These are phyloP conservation scores for Acleris sparsana DNA, from an alignment of 2,888 invertebrate species.

Conservation along the genomic window DNA sequence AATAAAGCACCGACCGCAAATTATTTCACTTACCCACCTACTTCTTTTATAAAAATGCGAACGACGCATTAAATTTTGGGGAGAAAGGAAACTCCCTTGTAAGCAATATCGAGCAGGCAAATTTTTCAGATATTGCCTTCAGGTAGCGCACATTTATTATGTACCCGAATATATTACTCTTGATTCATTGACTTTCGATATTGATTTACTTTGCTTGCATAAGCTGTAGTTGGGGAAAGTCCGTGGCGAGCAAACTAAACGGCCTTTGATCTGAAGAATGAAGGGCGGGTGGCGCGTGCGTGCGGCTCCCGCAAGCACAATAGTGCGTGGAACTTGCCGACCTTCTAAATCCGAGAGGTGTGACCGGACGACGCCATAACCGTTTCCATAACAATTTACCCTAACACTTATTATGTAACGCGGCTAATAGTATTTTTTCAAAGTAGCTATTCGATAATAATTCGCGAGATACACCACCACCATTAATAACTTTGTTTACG, in stretches of 20 bases:
- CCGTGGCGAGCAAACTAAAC: constrained; percentile 59
- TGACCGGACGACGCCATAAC: constrained; percentile 30
- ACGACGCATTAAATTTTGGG: constrained; percentile 84
- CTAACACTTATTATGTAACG: constrained; percentile 25
- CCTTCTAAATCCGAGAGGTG: constrained; percentile 31
- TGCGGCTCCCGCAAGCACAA: constrained; percentile 48
- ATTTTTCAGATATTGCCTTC: constrained; percentile 84
- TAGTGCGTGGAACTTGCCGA: constrained; percentile 37
- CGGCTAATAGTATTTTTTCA: constrained; percentile 19
- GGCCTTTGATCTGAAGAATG: constrained; percentile 66
- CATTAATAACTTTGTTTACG: constrained; percentile 68
- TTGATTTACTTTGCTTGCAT: constrained; percentile 83
- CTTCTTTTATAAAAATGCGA: constrained; percentile 82
- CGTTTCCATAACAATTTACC: constrained; percentile 26
- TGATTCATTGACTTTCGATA: constrained; percentile 84
- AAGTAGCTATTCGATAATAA: constrained; percentile 29
- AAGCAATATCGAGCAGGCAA: constrained; percentile 84
- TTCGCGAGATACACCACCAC: constrained; percentile 38
- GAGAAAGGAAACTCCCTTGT: constrained; percentile 84
- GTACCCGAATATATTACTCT: constrained; percentile 84
- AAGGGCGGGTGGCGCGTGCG: constrained; percentile 52
- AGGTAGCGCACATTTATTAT: constrained; percentile 84
- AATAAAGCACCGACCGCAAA: constrained; percentile 81
- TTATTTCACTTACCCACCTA: constrained; percentile 83
- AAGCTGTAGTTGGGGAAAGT: constrained; percentile 75